Evolutionary conservation across 2,888 invertebrate genomes (phyloP), one percentile per base, ranked within the genome.

Genomic region (Prosopocoilus inquinatus): DNA sequence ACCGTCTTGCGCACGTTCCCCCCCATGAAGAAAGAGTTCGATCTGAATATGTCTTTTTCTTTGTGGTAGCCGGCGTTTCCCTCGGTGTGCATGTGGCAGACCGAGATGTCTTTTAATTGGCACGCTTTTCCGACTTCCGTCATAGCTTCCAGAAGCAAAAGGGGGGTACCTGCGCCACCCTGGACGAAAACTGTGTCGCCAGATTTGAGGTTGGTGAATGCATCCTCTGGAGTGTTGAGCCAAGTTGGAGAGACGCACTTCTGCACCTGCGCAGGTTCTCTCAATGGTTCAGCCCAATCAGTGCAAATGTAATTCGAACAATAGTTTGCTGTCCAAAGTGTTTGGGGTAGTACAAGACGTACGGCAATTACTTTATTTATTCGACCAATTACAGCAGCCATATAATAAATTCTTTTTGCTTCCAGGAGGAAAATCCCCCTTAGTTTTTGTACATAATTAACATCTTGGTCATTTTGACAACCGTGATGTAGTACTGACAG

Each of bases 161-260:
- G 70, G 0, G 86, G 86, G 0, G 85, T 86, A 1, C 83, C 82
- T n/a, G 84, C 83, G 20, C 83, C 83, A 43, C 84, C 84, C 66
- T 85, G 84, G 16, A 85, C 71, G 65, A 81, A 86, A 16, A 86
- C 50, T n/a, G 38, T 34, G 13, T 32, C 36, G 1, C 16, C 39
- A 4, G 48, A 32, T 8, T 46, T 46, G 9, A 46, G 12, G 2
- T 32, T 12, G 12, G 9, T 28, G 32, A 32, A 32, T 11, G 13
- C 28, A 12, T 32, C 46, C 13, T 38, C 1, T n/a, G 28, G 12
- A 12, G 9, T 11, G 33, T 12, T 11, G 9, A 16, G 7, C 28
- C 28, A 32, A 9, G 7, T 46, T 9, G 46, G 46, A 15, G 12
- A 12, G 9, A 15, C n/a, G 33, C 46, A 16, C 8, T 9, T 9